Evolutionary conservation across 2,797 vertebrate species (phyloP).

Genomic region (Channa striata): DNA sequence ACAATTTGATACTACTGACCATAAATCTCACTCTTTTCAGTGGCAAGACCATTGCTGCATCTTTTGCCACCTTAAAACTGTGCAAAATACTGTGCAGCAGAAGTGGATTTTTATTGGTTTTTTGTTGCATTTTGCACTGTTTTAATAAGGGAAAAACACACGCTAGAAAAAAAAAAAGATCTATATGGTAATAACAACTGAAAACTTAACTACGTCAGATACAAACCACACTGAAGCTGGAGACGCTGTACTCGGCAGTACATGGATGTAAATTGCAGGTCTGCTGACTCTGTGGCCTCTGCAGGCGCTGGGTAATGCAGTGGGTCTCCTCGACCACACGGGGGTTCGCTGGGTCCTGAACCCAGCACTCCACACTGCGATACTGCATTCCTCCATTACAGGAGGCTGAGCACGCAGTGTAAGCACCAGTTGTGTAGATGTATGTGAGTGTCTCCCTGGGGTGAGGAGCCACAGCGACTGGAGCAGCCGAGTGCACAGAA

Average conservation of each 20-base stretch:
- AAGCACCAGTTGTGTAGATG: conserved; percentile 85
- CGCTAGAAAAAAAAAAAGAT: no score
- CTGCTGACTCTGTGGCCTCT: conserved; percentile 82
- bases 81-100: no score
- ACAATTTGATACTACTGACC: no score
- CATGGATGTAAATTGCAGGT: conserved; percentile 88
- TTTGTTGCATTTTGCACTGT: background rate
- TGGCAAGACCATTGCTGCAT: no score
- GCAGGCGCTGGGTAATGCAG: conserved; percentile 81
- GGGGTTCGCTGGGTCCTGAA: conserved; percentile 71
- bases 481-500: conserved; percentile 28
- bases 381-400: conserved; percentile 90
- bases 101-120: background rate
- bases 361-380: conserved; percentile 87
- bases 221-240: conserved; percentile 79
- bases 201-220: background rate
- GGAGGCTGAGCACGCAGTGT: conserved; percentile 86
- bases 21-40: no score
- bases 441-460: conserved; percentile 54
- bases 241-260: conserved; percentile 81
- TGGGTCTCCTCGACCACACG: conserved; percentile 79
- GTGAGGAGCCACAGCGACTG: conserved; percentile 33
- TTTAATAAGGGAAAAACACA: no score
- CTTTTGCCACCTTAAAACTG: no score
- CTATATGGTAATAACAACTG: background rate